Percentiles rank a stretch among this genome's conserved stretches.
Evolutionary conservation across 1,140 invertebrate genomes (phyloP).

Genomic region (Drosophila littoralis): DNA sequence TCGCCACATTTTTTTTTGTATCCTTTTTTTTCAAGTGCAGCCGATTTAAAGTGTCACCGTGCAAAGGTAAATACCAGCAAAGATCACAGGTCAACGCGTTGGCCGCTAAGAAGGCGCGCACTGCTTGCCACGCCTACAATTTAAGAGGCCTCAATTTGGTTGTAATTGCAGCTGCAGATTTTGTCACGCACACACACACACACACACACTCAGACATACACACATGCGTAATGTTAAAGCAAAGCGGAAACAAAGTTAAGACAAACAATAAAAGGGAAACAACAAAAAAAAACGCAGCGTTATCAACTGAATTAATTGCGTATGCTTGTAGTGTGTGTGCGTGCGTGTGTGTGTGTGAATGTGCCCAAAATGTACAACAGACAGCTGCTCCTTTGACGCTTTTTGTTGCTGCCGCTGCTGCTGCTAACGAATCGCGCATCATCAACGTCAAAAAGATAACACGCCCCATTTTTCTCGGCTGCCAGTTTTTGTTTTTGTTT

Average conservation of each 20-base stretch:
- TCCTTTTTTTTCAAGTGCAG: conserved; percentile 44
- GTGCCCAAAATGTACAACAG: conserved; percentile 10
- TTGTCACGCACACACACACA: background rate
- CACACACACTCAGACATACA: conserved; percentile 3
- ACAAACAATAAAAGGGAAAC: background rate
- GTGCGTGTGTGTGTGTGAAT: conserved; percentile 5
- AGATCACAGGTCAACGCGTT: conserved; percentile 10
- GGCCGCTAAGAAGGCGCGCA: background rate
- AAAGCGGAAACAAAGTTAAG: conserved; percentile 16
- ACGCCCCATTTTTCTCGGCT: conserved; percentile 54
- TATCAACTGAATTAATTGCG: conserved; percentile 33
- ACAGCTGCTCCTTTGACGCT: conserved; percentile 30
- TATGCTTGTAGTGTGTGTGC: background rate
- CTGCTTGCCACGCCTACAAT: background rate
- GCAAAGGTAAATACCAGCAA: conserved; percentile 1
- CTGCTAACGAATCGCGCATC: conserved; percentile 50
- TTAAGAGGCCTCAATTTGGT: background rate
- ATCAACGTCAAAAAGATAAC: conserved; percentile 58
- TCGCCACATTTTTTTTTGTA: conserved; percentile 14
- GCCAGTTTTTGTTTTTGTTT: conserved; percentile 27
- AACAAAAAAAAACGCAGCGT: conserved; percentile 16
- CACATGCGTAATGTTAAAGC: background rate
- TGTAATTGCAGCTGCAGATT: background rate
- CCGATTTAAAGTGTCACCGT: conserved; percentile 7
- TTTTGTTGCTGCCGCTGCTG: conserved; percentile 5